Percentiles rank a stretch among this genome's conserved stretches.
These are phyloP conservation scores for Romanogobio albipinnatus DNA, from an alignment of 2,113 vertebrate genomes.

Conservation along the genomic window DNA sequence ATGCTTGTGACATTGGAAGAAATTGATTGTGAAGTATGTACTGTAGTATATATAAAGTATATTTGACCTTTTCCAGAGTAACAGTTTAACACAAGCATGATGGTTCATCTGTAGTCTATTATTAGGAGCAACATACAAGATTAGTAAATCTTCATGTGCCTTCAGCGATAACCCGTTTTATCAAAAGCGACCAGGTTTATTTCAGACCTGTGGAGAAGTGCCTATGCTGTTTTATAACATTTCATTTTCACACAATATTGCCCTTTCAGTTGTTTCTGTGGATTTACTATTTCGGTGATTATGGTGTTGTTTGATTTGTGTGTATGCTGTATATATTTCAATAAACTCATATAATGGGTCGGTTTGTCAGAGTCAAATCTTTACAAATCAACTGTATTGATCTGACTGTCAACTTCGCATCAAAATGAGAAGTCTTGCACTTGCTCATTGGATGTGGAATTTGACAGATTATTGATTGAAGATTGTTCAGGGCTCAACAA, in stretches of 20 bases:
- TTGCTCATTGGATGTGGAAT: neutral
- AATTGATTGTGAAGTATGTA: constrained; percentile 10
- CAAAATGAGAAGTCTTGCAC: neutral
- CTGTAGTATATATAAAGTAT: neutral
- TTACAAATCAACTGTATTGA: neutral
- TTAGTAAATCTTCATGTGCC: constrained; percentile 69
- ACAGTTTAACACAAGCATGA: neutral
- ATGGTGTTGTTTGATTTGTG: constrained; percentile 34
- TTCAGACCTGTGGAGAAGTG: constrained; percentile 42
- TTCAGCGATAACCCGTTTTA: constrained; percentile 60
- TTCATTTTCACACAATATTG: constrained; percentile 16
- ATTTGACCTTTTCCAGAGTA: constrained; percentile 3
- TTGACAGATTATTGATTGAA: neutral
- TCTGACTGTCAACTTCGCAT: neutral
- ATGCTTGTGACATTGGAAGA: constrained; percentile 13
- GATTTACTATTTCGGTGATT: constrained; percentile 29
- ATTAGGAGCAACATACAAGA: constrained; percentile 34
- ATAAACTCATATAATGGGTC: constrained; percentile 39
- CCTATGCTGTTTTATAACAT: constrained; percentile 46
- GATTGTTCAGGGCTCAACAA: neutral
- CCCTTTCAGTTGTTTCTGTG: constrained; percentile 20
- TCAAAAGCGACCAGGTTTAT: constrained; percentile 35
- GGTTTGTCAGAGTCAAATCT: neutral
- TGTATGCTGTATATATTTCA: constrained; percentile 38
- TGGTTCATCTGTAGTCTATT: constrained; percentile 6